Percentiles rank a stretch among this genome's conserved stretches.
Conservation (phyloP, 2,113 vertebrate species). For the Mus musculus region GRCm39 chr12:4324001-4324500, state of each 20-base stretch:
- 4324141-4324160: background rate
- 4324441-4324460: slow-evolving; percentile 6
- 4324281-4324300: background rate
- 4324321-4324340: slow-evolving; percentile 56
- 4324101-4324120: background rate
- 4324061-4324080: slow-evolving; percentile 21
- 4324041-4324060: background rate
- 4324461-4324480: slow-evolving; percentile 45
- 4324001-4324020: background rate
- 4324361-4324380: slow-evolving; percentile 24
- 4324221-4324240: slow-evolving; percentile 25
- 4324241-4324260: background rate
- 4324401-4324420: slow-evolving; percentile 35
- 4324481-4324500: background rate
- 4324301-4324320: slow-evolving; percentile 38
- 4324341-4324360: background rate
- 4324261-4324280: background rate
- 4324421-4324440: background rate
- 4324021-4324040: background rate
- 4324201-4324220: background rate
- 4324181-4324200: slow-evolving; percentile 42
- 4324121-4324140: slow-evolving; percentile 9
- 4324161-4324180: background rate
- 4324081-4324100: background rate
- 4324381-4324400: slow-evolving; percentile 52